phyloP scores from a whole-genome alignment of 2,797 vertebrate genomes.

The Enteromius viviparus region DNA sequence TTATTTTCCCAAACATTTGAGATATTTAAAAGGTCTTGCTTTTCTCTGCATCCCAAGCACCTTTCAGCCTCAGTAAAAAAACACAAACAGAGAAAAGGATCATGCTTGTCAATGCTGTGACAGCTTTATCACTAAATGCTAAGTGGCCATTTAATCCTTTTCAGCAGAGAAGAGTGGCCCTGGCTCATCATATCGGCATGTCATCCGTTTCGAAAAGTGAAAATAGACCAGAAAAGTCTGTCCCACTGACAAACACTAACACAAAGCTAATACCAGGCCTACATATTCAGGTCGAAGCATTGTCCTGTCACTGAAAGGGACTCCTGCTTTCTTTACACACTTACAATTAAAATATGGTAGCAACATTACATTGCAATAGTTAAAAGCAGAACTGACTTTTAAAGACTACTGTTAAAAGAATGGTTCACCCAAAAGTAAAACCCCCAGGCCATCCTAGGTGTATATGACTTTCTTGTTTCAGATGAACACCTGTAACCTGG shows the following conservation, averaged over 20 bases:
- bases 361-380: background rate
- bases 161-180: slow-evolving; percentile 53
- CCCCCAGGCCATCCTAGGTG: too few species aligned
- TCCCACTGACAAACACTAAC: slow-evolving; percentile 61
- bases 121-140: slow-evolving; percentile 60
- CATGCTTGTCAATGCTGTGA: slow-evolving; percentile 38
- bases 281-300: slow-evolving; percentile 66
- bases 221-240: slow-evolving; percentile 61
- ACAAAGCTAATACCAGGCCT: slow-evolving; percentile 61
- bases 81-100: slow-evolving; percentile 36
- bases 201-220: slow-evolving; percentile 59
- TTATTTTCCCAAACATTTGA: background rate
- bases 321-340: slow-evolving; percentile 33
- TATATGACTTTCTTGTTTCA: too few species aligned
- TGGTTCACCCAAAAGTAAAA: too few species aligned
- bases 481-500: too few species aligned
- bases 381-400: background rate
- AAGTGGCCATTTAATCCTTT: slow-evolving; percentile 65
- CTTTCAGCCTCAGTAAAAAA: background rate
- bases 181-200: slow-evolving; percentile 60
- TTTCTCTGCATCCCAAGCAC: background rate
- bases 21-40: slow-evolving; percentile 7
- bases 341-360: background rate
- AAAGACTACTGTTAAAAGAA: background rate
- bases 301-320: slow-evolving; percentile 55